These are phyloP conservation scores for Ia io DNA, from an alignment of 2,113 vertebrate species.

Conservation along the genomic window DNA sequence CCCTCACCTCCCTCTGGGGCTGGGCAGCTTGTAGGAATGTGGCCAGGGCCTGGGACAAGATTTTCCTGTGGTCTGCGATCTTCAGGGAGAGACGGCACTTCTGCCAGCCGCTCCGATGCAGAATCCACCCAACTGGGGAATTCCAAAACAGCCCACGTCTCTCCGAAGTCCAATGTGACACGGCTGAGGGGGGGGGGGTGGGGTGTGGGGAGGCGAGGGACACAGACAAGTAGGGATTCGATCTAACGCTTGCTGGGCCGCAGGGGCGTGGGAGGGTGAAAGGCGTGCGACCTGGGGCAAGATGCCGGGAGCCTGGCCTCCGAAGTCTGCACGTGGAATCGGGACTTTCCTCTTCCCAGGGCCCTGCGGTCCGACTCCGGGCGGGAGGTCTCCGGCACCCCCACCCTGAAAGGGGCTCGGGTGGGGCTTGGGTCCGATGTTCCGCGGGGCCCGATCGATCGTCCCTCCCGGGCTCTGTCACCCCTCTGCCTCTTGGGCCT, in stretches of 20 bases:
- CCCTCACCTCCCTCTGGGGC: background rate
- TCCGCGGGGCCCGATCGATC: background rate
- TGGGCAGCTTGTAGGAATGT: background rate
- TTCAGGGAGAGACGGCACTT: background rate
- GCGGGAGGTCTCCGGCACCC: background rate
- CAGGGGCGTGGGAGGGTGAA: rapidly evolving
- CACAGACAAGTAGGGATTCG: background rate
- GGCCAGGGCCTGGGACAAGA: background rate
- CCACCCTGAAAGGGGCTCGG: rapidly evolving
- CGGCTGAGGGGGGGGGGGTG: background rate
- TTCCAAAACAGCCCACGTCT: background rate
- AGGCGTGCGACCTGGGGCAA: rapidly evolving
- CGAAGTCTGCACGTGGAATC: rapidly evolving
- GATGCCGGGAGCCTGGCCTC: rapidly evolving
- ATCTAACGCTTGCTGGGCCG: too few species aligned
- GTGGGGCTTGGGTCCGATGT: rapidly evolving
- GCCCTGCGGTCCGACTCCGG: rapidly evolving
- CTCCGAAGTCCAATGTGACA: background rate
- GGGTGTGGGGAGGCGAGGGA: background rate
- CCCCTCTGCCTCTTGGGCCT: background rate
- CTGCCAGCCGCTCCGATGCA: rapidly evolving
- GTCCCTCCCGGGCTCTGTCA: background rate
- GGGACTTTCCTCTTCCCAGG: background rate
- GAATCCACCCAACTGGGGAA: background rate
- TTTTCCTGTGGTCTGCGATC: rapidly evolving